A percentile compares a stretch with the other conserved stretches of the same genome.
phyloP scores from a whole-genome alignment of 2,113 vertebrate species.

The Acanthochromis polyacanthus region DNA sequence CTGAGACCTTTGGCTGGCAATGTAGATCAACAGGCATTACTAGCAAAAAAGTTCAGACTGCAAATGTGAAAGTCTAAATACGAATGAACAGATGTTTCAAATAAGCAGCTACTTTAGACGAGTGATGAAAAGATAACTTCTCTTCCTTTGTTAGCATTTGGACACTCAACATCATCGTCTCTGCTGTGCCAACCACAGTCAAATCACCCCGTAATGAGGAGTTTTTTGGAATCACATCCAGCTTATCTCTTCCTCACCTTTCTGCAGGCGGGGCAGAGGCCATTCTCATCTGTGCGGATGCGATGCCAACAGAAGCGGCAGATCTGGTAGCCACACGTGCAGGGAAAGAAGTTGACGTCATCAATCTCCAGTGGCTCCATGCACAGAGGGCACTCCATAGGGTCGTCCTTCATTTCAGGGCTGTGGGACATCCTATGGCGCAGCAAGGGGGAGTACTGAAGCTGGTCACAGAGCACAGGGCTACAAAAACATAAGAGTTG shows the following conservation, averaged over 20 bases:
- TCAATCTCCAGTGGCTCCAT: conserved; percentile 99
- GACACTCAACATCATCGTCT: background rate
- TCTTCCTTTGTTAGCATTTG: background rate
- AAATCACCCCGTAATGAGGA: background rate
- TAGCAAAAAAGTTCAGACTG: background rate
- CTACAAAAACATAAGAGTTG: conserved; percentile 38
- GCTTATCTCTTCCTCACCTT: conserved; percentile 85
- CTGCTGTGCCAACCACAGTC: background rate
- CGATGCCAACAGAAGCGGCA: conserved; percentile 99
- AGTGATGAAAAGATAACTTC: background rate
- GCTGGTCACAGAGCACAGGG: conserved; percentile 69
- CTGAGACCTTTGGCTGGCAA: background rate
- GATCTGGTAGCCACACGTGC: conserved; percentile 99
- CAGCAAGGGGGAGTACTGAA: conserved; percentile 53
- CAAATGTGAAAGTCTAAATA: background rate
- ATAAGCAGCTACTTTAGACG: background rate
- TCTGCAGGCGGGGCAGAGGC: conserved; percentile 99
- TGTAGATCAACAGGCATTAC: background rate
- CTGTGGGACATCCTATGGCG: conserved; percentile 95
- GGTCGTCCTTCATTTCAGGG: conserved; percentile 97
- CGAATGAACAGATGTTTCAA: background rate
- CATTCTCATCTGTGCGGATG: conserved; percentile 99
- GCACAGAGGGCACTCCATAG: conserved; percentile 99
- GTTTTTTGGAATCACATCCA: background rate
- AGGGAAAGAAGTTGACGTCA: conserved; percentile 99